phyloP scores from a whole-genome alignment of 2,888 invertebrate species.

The Megaustenia siamemsis region DNA sequence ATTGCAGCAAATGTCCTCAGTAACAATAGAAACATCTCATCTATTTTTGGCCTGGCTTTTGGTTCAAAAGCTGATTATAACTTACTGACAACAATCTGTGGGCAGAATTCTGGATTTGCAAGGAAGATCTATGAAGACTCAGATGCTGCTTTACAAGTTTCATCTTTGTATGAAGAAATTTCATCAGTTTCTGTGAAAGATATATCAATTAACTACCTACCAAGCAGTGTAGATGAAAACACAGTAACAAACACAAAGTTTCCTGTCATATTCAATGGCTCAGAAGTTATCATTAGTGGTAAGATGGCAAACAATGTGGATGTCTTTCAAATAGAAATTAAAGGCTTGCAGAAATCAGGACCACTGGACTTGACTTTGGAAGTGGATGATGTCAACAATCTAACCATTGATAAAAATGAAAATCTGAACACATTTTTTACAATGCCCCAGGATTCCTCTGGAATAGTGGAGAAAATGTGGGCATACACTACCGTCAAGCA shows the following conservation, averaged over 20 bases:
- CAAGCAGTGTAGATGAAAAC: slow-evolving; percentile 59
- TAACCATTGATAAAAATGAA: slow-evolving; percentile 19
- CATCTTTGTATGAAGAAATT: slow-evolving; percentile 84
- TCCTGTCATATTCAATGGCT: slow-evolving; percentile 66
- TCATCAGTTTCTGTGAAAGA: slow-evolving; percentile 86
- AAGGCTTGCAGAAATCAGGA: slow-evolving; percentile 30
- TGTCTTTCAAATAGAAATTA: slow-evolving; percentile 22
- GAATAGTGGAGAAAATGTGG: slow-evolving; percentile 71
- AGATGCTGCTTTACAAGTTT: slow-evolving; percentile 86
- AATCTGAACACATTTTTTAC: slow-evolving; percentile 48
- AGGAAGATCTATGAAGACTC: slow-evolving; percentile 87
- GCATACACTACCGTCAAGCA: slow-evolving; percentile 72
- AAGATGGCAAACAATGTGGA: slow-evolving; percentile 54
- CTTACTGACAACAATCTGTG: slow-evolving; percentile 85
- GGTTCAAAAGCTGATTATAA: slow-evolving; percentile 86
- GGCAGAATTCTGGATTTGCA: slow-evolving; percentile 86
- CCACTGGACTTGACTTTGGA: slow-evolving; percentile 44
- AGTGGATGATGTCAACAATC: slow-evolving; percentile 29
- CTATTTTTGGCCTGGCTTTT: slow-evolving; percentile 86
- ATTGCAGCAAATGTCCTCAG: slow-evolving; percentile 71
- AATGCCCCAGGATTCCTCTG: slow-evolving; percentile 53
- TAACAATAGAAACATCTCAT: slow-evolving; percentile 60
- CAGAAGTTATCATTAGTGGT: slow-evolving; percentile 69
- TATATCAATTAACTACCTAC: slow-evolving; percentile 80
- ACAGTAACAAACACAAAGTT: slow-evolving; percentile 65